These are phyloP conservation scores for Hippopotamyrus pictus DNA, from an alignment of 2,797 vertebrate genomes.

Conservation along the genomic window DNA sequence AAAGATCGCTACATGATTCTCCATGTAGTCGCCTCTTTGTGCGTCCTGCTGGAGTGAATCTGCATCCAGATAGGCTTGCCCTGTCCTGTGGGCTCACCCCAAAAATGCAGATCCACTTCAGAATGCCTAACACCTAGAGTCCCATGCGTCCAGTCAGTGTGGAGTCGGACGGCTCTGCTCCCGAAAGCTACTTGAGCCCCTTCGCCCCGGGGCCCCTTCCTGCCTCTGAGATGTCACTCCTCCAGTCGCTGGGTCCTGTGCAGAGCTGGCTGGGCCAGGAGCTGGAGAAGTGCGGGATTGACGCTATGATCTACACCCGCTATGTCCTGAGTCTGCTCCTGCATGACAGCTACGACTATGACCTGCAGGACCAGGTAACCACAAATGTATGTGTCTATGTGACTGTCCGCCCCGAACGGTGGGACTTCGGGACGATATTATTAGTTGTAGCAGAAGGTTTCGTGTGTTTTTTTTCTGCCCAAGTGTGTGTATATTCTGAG, in stretches of 20 bases:
- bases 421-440: not conserved
- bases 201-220: constrained; percentile 69
- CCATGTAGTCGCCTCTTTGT: constrained; percentile 75
- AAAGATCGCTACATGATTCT: constrained; percentile 67
- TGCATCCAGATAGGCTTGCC: constrained; percentile 62
- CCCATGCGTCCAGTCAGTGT: constrained; percentile 89
- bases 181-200: constrained; percentile 80
- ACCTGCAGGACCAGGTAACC: constrained; percentile 96
- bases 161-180: constrained; percentile 83
- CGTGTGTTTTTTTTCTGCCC: not conserved
- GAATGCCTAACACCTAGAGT: constrained; percentile 85
- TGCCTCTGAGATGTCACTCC: constrained; percentile 92
- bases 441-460: not conserved
- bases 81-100: constrained; percentile 52
- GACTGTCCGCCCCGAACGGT: not conserved
- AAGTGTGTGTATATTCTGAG: not conserved
- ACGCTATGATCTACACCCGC: constrained; percentile 98
- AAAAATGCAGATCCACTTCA: constrained; percentile 74
- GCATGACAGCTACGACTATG: constrained; percentile 96
- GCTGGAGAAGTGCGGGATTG: constrained; percentile 99
- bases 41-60: constrained; percentile 78
- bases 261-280: constrained; percentile 99
- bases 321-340: constrained; percentile 98
- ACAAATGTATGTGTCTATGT: not conserved
- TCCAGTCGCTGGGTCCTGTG: constrained; percentile 95